phyloP scores from a whole-genome alignment of 2,113 vertebrate genomes.

The Neofelis nebulosa region DNA sequence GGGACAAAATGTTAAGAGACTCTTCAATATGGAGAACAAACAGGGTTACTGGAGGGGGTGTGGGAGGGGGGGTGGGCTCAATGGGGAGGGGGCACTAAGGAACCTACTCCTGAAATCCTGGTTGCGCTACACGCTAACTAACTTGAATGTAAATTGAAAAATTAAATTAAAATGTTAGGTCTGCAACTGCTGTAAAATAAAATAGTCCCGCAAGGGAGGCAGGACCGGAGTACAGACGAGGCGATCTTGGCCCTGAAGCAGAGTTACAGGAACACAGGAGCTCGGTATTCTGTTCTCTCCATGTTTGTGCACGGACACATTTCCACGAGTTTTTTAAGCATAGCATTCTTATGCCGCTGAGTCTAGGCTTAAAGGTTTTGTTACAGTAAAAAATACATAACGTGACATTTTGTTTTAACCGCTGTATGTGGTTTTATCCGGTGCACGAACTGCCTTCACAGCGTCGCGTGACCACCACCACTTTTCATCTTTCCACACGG shows the following conservation, averaged over 20 bases:
- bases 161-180: no score
- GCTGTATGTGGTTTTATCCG: not conserved
- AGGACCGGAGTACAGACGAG: fast-evolving
- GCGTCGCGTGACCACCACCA: fast-evolving
- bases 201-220: no score
- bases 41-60: no score
- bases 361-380: not conserved
- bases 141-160: no score
- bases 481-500: not conserved
- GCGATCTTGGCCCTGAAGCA: not conserved
- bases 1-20: no score
- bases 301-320: not conserved
- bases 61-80: no score
- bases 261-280: not conserved
- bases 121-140: no score
- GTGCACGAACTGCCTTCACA: no score
- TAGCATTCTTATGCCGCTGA: not conserved
- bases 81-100: no score
- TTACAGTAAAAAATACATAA: not conserved
- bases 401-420: not conserved
- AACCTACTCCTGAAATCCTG: no score
- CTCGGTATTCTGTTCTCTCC: not conserved
- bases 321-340: not conserved
- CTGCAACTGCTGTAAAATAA: not conserved
- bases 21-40: no score